Conservation (phyloP, 2,888 invertebrate species). For the Endomychus coccineus region DNA sequence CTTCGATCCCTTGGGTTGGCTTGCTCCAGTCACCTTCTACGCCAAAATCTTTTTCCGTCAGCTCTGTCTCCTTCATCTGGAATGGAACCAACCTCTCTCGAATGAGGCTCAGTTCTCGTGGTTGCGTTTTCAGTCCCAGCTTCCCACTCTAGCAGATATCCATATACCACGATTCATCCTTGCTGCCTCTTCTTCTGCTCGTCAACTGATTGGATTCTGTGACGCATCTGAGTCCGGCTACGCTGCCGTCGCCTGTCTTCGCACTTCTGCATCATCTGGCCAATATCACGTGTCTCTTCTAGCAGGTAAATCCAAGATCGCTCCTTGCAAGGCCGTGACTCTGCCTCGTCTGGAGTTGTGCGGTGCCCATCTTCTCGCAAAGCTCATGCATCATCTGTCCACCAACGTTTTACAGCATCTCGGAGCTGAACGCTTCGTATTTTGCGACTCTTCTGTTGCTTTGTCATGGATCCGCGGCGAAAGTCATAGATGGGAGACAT, state of each 20-base stretch:
- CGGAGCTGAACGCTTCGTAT: neutral
- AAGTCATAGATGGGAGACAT: neutral
- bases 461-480: no score
- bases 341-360: constrained; percentile 1
- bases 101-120: constrained; percentile 1
- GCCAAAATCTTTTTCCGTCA: constrained; percentile 4
- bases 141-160: neutral
- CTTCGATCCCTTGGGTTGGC: constrained; percentile 2
- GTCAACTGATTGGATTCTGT: neutral
- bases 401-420: constrained; percentile 2
- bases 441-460: constrained; percentile 2
- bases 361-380: constrained; percentile 6
- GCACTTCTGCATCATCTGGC: constrained; percentile 2
- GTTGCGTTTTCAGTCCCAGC: neutral
- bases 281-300: neutral
- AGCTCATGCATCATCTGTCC: constrained; percentile 5
- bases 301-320: neutral
- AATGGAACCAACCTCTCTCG: neutral
- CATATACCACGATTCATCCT: neutral
- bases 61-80: constrained; percentile 4
- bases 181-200: neutral
- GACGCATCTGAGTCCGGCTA: constrained; percentile 2
- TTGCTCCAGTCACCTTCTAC: constrained; percentile 1
- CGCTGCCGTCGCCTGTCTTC: constrained; percentile 1
- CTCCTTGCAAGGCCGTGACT: neutral